phyloP scores from a whole-genome alignment of 2,113 vertebrate species.

The Chloebia gouldiae region DNA sequence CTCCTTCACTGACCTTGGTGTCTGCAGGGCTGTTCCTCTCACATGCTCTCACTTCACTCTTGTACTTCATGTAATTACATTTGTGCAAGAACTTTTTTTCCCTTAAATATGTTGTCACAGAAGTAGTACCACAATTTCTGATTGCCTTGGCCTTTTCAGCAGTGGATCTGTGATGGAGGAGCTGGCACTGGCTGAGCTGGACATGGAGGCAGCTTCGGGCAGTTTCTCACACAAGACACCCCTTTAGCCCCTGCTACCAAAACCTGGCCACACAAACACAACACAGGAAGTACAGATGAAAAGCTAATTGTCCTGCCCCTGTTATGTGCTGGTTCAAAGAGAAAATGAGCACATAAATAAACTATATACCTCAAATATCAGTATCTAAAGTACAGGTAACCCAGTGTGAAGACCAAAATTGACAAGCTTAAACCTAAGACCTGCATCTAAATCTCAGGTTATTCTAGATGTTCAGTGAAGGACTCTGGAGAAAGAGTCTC shows the following conservation, averaged over 20 bases:
- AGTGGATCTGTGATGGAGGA: fast-evolving
- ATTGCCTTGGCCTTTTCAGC: neutral
- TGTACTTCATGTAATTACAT: neutral
- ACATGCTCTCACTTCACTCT: neutral
- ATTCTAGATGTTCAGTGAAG: neutral
- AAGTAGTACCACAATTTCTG: neutral
- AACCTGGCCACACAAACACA: neutral
- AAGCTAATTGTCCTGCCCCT: neutral
- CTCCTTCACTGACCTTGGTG: neutral
- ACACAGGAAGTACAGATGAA: neutral
- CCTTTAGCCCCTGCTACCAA: neutral
- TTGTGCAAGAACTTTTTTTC: neutral
- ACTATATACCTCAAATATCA: neutral
- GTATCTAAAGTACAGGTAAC: neutral
- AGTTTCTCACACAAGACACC: neutral
- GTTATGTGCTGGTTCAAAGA: neutral
- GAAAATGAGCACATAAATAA: neutral
- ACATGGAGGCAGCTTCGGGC: neutral
- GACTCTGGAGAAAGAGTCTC: neutral
- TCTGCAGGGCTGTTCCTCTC: neutral
- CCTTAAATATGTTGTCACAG: neutral
- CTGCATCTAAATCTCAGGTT: neutral
- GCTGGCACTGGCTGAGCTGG: neutral
- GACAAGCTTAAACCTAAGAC: neutral
- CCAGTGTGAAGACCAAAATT: neutral